Evolutionary conservation across 2,113 vertebrate species (phyloP), one percentile per base, ranked within the genome.

Genomic region (Conger conger): DNA sequence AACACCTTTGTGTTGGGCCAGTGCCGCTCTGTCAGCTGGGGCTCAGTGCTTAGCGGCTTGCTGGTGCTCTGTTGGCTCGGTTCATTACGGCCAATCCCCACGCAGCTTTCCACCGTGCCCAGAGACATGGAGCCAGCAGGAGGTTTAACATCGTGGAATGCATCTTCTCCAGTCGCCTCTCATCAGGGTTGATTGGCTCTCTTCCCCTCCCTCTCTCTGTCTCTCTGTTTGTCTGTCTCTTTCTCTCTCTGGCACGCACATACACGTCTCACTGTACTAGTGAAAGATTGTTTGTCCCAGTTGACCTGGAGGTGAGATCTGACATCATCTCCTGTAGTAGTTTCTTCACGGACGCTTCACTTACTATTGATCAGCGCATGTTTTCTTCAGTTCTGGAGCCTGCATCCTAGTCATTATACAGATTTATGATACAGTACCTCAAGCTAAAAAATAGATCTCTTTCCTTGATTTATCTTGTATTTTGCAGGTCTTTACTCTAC

Each of bases 41-140:
- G 23, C n/a, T 68, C 36, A 30, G 45, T 16, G 5, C 38, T n/a
- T n/a, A n/a, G n/a, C n/a, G n/a, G n/a, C n/a, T 33, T 82, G 82
- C 82, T 60, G 42, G 38, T 68, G 60, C 60, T 68, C 6, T 4
- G 60, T 7, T n/a, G 60, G 23, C 60, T 18, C n/a, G 30, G 42
- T 40, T 11, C 20, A 20, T 35, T 23, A 18, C 35, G 15, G 82
- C 33, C 54, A 68, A 18, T 36, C 45, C 45, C 30, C 15, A 45
- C n/a, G 33, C 50, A 3, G 50, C 50, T 54, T 50, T 82, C 37
- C n/a, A 35, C 18, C 38, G 27, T 15, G 54, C 81, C 54, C 18
- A 57, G 81, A 82, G 45, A 82, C 81, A 11, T 83, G 18, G 87
- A 85, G 89, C 83, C 80, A 90, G 54, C 3, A 42, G 40, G 23